Percentiles rank a stretch among this genome's conserved stretches.
Evolutionary conservation across 1,140 invertebrate species (phyloP).

Genomic region (Leptinotarsa texana): DNA sequence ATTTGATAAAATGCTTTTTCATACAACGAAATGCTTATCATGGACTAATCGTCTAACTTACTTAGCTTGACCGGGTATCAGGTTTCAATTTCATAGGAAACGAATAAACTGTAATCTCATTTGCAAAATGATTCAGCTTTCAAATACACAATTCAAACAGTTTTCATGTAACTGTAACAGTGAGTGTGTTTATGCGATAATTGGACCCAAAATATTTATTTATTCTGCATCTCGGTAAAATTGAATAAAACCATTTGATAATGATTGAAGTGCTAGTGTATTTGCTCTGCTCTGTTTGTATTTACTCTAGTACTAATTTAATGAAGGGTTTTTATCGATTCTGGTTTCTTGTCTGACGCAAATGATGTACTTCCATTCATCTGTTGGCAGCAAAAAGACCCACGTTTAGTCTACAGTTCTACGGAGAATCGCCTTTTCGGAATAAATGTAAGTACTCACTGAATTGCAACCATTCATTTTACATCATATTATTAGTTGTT

Average conservation of each 20-base stretch:
- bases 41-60: background rate
- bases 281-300: slow-evolving; percentile 10
- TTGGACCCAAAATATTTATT: background rate
- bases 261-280: background rate
- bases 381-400: background rate
- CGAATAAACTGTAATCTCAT: slow-evolving; percentile 20
- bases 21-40: background rate
- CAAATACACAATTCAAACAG: slow-evolving; percentile 10
- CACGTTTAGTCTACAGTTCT: no score
- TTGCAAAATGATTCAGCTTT: slow-evolving; percentile 22
- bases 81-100: slow-evolving; percentile 18
- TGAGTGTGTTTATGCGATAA: background rate
- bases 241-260: background rate
- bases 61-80: slow-evolving; percentile 2
- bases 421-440: no score
- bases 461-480: no score
- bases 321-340: slow-evolving; percentile 14
- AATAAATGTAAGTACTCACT: no score
- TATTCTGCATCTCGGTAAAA: background rate
- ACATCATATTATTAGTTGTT: no score
- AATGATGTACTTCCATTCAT: background rate
- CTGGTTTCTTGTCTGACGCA: background rate
- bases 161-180: background rate
- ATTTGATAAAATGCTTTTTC: slow-evolving; percentile 1
- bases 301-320: slow-evolving; percentile 10